A percentile compares a stretch with the other conserved stretches of the same genome.
phyloP scores from a whole-genome alignment of 2,888 invertebrate genomes.

The Hemithea aestivaria region DNA sequence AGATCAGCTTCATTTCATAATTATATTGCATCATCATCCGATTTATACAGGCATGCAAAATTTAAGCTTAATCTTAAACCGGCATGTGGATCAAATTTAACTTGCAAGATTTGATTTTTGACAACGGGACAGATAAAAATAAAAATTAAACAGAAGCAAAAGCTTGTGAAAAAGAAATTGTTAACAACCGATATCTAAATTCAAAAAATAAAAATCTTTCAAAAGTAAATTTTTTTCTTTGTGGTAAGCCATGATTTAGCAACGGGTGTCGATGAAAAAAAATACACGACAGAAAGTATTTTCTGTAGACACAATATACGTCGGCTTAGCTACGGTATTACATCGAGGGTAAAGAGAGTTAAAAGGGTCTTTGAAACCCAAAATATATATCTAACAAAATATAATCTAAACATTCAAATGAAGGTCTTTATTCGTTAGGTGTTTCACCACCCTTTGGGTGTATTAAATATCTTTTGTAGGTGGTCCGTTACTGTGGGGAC shows the following conservation, averaged over 20 bases:
- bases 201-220: no score
- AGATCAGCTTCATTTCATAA: no score
- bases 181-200: no score
- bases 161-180: no score
- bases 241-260: neutral
- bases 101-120: no score
- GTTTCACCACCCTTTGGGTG: slow-evolving; percentile 28
- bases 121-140: no score
- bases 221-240: neutral
- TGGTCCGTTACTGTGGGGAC: slow-evolving; percentile 20
- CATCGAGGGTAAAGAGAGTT: slow-evolving; percentile 28
- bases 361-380: slow-evolving; percentile 25
- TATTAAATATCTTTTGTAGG: slow-evolving; percentile 31
- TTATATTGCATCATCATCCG: no score
- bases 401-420: slow-evolving; percentile 32
- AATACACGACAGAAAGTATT: slow-evolving; percentile 2
- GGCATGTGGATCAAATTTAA: no score
- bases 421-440: slow-evolving; percentile 31
- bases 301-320: slow-evolving; percentile 13
- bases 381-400: slow-evolving; percentile 28
- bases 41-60: no score
- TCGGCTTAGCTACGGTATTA: slow-evolving; percentile 18
- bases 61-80: no score
- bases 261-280: neutral
- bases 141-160: no score